Evolutionary conservation across 2,113 vertebrate genomes (phyloP), one percentile per base, ranked within the genome.

Genomic region (Notarius quadriscutis): DNA sequence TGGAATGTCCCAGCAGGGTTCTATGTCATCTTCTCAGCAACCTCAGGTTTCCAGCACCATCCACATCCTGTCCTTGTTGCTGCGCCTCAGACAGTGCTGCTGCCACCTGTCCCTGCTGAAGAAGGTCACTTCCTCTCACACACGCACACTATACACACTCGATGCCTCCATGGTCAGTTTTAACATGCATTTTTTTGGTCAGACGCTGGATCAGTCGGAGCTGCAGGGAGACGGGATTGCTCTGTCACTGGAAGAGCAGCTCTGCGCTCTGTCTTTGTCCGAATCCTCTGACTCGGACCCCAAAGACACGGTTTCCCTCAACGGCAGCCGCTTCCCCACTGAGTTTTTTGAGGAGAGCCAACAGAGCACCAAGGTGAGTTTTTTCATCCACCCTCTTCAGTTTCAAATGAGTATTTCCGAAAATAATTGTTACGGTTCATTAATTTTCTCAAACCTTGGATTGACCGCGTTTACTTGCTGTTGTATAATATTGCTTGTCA

Each of bases 61-160:
- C 67, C 97, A 99, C 9, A 96, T 99, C 85, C 92, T 99, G 91
- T 98, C 98, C 0, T 94, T 98, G 91, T 77, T 99, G 90, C 94
- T 99, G 90, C 95, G 98, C 12, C 97, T 99, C 58, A 95, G 98
- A 63, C 98, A 99, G 91, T 98, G 97, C 91, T 99, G 98, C 95
- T 97, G 97, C 63, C 98, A 99, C 81, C 95, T 97, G 57, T 99
- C 98, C 1, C 94, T 99, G 71, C 95, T 99, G 2, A 97, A 96
- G 91, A 95, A 96, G 97, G 98, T 98, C 91, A 27, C 8, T 58
- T 17, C 11, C 51, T 69, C 15, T 12, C 48, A 67, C 62, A 48
- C 69, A 71, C 81, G 30, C 20, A 5, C 25, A 62, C 30, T 81
- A 34, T 17, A 55, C n/a, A 57, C 27, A 80, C 15, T 8, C 5